Base-by-base conservation (phyloP, 2,888 invertebrate genomes). In the Lottia gigantea region DNA sequence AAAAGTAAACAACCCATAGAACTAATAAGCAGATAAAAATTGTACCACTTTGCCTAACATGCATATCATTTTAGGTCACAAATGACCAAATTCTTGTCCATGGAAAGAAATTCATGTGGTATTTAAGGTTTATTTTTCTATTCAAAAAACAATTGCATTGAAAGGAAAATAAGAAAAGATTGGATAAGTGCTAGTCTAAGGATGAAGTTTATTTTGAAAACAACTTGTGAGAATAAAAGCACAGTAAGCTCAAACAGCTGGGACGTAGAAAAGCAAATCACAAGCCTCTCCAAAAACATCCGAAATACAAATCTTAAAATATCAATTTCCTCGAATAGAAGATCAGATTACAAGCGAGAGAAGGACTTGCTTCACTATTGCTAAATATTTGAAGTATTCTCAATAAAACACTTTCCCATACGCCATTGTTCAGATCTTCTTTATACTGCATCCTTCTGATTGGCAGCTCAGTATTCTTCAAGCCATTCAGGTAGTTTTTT, bases 231-330 rank as follows among this genome's bases (percentile, higher is more conserved):
- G 23, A 11, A 55, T 55, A 55, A 55, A 55, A 55, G 55, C 55
- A 19, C 55, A 55, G 55, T 55, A 55, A 55, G 55, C 55, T 55
- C 55, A 55, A 55, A 55, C 55, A 55, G 55, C 55, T 55, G 55
- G 19, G 23, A 55, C 19, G 19, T 19, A 55, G 55, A 55, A 55
- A 6, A 23, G 55, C 55, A 23, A 55, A 55, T 55, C 55, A 55
- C 55, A 40, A 49, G 55, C 55, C 55, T 23, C 55, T 55, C 55
- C 19, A 55, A 55, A 55, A 55, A 55, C 55, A 55, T 19, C 23
- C 55, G 11, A 55, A 19, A 14, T 23, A 55, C 55, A 55, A 55
- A 55, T 55, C 55, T 55, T 55, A 23, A 55, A 55, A 55, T 55
- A 55, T 55, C 55, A 55, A 55, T 55, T 55, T 55, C 19, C 8